Evolutionary conservation across 1,140 invertebrate genomes (phyloP), one percentile per base, ranked within the genome.

Genomic region (Drosophila ohnishii): DNA sequence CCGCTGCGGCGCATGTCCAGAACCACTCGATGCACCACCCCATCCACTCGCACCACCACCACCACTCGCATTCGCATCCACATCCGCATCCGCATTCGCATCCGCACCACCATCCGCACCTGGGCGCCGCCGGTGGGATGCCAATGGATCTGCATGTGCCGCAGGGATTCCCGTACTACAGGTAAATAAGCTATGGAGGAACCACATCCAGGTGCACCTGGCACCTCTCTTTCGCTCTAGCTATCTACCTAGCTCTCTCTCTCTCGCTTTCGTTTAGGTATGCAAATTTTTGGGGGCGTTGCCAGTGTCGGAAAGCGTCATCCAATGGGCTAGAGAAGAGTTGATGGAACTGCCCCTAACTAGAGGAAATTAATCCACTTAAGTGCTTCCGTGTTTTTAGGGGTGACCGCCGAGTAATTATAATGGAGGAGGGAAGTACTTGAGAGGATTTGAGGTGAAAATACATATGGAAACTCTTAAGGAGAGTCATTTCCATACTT

Each of bases 61-160:
- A 67, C 37, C 87, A 90, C 42, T 91, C 84, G 32, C 89, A 90
- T 16, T 87, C 92, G 51, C 92, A 94, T 71, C 48, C 81, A 32
- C 90, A 90, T 83, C 93, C 94, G 34, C 75, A 81, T 74, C 58
- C 80, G 32, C 84, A 80, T 51, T 58, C 92, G 92, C 77, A 71
- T 79, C 75, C 76, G 60, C 89, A 87, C 80, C 90, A 76, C 76
- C 90, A 91, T 63, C 84, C 13, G 64, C 81, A 48, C 22, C 22
- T 71, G 30, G 35, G 72, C 37, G 77, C 82, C n/a, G 60, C 79
- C 59, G 82, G 84, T 14, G 92, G 95, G 53, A 95, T 96, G 94
- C 95, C 95, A 37, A 96, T 96, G 95, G 96, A 97, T 91, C 93
- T 97, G 59, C 96, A 97, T 92, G 96, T 97, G 88, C 95, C 96